Conservation (phyloP, 2,113 vertebrate species). For the Pollimyrus isidori region DNA sequence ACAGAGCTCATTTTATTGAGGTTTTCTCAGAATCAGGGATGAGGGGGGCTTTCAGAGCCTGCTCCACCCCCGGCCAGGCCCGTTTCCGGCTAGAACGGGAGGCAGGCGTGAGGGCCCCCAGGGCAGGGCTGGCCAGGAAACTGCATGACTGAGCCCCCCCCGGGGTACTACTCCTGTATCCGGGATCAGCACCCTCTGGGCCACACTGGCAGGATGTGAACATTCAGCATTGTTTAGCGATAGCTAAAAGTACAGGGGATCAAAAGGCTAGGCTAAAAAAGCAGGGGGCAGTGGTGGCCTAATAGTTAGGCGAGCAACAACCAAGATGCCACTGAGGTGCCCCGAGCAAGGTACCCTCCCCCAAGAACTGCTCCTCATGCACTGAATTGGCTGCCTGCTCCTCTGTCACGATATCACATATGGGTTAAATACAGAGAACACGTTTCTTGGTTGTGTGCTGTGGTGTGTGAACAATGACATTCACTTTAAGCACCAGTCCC, state of each 20-base stretch:
- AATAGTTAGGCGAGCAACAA: too few relatives aligned
- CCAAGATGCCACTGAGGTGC: too few relatives aligned
- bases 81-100: neutral
- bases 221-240: neutral
- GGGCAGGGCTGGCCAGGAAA: neutral
- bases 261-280: neutral
- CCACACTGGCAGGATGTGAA: neutral
- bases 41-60: neutral
- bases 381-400: too few relatives aligned
- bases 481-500: neutral
- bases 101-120: neutral
- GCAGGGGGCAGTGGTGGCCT: too few relatives aligned
- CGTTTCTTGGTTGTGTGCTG: too few relatives aligned
- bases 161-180: neutral
- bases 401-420: too few relatives aligned
- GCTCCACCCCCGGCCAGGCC: neutral
- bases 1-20: neutral
- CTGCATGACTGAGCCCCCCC: neutral
- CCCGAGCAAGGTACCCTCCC: too few relatives aligned
- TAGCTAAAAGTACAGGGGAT: neutral
- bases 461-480: too few relatives aligned
- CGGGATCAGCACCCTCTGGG: neutral
- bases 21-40: conserved; percentile 7
- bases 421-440: too few relatives aligned
- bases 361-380: too few relatives aligned